These are phyloP conservation scores for Caenorhabditis elegans DNA, from an alignment of 1,140 invertebrate species.

Conservation along the genomic window WBcel235 BX284606.5:12382001-12382500, in stretches of 20 bases:
- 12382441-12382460: no score
- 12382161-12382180: no score
- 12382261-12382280: neutral
- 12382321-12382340: neutral
- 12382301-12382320: conserved; percentile 28
- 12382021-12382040: neutral
- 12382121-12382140: neutral
- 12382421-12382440: no score
- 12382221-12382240: neutral
- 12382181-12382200: no score
- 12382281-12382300: neutral
- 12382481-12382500: no score
- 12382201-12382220: neutral
- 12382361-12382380: neutral
- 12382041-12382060: neutral
- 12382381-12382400: no score
- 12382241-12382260: no score
- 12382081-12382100: neutral
- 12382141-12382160: no score
- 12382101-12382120: conserved; percentile 2
- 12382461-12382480: no score
- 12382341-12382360: neutral
- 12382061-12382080: neutral
- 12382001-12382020: neutral
- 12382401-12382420: no score